These are phyloP conservation scores for Diplodus puntazzo DNA, from an alignment of 2,797 vertebrate species.

Conservation along the genomic window DNA sequence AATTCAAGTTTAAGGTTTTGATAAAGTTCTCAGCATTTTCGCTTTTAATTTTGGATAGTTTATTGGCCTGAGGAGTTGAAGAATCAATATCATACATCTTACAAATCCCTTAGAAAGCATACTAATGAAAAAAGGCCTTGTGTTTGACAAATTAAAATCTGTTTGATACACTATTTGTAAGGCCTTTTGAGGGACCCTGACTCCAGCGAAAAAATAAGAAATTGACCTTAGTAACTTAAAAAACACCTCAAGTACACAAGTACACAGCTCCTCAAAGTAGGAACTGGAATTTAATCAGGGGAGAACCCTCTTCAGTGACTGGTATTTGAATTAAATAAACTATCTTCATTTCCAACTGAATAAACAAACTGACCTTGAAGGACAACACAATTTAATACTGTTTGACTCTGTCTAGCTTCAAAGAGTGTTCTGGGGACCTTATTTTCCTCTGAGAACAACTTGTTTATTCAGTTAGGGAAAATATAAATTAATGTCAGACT, in stretches of 20 bases:
- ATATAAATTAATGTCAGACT: too few relatives aligned
- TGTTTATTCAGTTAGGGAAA: too few relatives aligned
- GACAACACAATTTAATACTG: too few relatives aligned
- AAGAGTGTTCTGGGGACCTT: too few relatives aligned
- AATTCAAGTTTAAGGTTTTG: slow-evolving; percentile 18
- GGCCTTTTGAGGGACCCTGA: slow-evolving; percentile 1
- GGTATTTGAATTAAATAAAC: too few relatives aligned
- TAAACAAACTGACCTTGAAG: too few relatives aligned
- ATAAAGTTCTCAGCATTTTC: slow-evolving; percentile 30
- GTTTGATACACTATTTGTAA: slow-evolving; percentile 1
- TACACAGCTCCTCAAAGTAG: not conserved
- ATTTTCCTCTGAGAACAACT: too few relatives aligned
- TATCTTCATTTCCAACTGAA: too few relatives aligned
- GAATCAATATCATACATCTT: slow-evolving; percentile 45
- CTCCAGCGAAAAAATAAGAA: not conserved
- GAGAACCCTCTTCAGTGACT: too few relatives aligned
- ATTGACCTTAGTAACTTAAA: not conserved
- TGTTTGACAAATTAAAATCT: slow-evolving; percentile 30
- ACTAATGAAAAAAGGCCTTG: slow-evolving; percentile 19
- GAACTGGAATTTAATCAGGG: too few relatives aligned
- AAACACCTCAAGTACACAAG: not conserved
- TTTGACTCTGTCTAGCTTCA: too few relatives aligned
- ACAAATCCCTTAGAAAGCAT: slow-evolving; percentile 25
- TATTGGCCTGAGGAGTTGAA: slow-evolving; percentile 15
- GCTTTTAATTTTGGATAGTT: slow-evolving; percentile 25